Evolutionary conservation across 2,797 vertebrate genomes (phyloP), one percentile per base, ranked within the genome.

Genomic region (Anguilla pacifica): DNA sequence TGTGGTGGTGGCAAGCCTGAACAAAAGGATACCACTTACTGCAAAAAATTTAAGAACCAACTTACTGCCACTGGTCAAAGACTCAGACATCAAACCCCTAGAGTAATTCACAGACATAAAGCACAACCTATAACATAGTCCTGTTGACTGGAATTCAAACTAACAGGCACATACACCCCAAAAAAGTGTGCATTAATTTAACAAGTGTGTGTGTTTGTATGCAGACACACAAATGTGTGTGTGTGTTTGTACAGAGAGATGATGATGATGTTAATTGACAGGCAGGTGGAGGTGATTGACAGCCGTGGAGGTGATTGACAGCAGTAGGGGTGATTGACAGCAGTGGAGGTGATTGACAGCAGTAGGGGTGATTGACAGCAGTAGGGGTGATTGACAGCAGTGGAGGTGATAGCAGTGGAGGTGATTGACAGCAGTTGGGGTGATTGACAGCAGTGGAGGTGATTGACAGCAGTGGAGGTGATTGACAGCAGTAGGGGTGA

Each of bases 141-240:
- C 9, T 51, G 85, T 85, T 67, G 61, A 1, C 5, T 67, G 61
- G 19, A 22, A 67, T 67, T 25, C 25, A 67, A 67, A 67, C 4
- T 67, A 67, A 67, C 61, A 4, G 2, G 19, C 5, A 61, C 13
- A 10, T 61, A 61, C 59, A 61, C 59, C 13, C 59, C 59, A 10
- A 22, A 6, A 64, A 64, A 64, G 25, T 25, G 10, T 64, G 25
- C 25, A n/a, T 64, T 55, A 13, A 11, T 35, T 85, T 64, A 86
- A 72, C 79, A 84, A 86, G 55, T 64, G 72, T 61, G 87, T 89
- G 85, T 86, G 53, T 72, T 28, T 39, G 67, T 74, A 49, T 53
- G 31, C 10, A 55, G 5, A 22, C 22, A 22, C 5, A 25, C 17
- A 22, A 22, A 39, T 22, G n/a, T 77, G 81, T 55, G 64, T 67